A percentile compares a stretch with the other conserved stretches of the same genome.
Conservation (phyloP, 2,797 vertebrate genomes). For the Pseudocheirus occidentalis region DNA sequence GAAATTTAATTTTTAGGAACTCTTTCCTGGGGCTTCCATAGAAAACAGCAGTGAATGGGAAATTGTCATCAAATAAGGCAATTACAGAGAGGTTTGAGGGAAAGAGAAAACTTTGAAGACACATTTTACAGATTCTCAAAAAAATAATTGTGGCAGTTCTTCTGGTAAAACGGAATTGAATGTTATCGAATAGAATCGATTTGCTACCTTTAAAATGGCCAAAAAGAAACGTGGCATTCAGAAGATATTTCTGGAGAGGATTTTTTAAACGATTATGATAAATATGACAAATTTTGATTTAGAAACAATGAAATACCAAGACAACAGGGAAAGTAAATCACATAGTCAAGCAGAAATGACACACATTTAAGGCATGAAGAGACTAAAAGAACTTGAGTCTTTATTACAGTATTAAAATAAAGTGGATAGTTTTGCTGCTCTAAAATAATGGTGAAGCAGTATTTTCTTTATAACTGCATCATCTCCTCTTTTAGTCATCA, state of each 20-base stretch:
- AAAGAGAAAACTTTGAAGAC: conserved; percentile 77
- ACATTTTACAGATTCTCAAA: conserved; percentile 11
- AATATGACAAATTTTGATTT: conserved; percentile 70
- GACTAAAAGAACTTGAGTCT: conserved; percentile 63
- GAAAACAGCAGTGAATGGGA: conserved; percentile 79
- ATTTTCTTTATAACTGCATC: background rate
- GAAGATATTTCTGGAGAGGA: background rate
- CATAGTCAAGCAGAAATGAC: conserved; percentile 64
- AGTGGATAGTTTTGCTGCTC: conserved; percentile 72
- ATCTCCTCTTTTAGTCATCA: background rate
- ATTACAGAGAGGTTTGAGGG: conserved; percentile 78
- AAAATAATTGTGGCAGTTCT: conserved; percentile 46
- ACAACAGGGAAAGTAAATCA: conserved; percentile 60
- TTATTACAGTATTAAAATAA: conserved; percentile 75
- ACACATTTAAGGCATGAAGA: conserved; percentile 71
- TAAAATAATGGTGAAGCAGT: background rate
- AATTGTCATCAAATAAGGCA: conserved; percentile 83
- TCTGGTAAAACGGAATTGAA: conserved; percentile 64
- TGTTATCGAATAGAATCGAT: background rate
- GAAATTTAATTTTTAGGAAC: conserved; percentile 89
- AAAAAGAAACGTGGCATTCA: background rate
- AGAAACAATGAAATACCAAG: conserved; percentile 5
- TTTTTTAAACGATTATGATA: conserved; percentile 57
- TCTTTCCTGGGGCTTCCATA: conserved; percentile 85
- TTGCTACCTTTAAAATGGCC: conserved; percentile 56